Evolutionary conservation across 1,140 invertebrate species (phyloP).

Genomic region (Daktulosphaira vitifoliae): DNA sequence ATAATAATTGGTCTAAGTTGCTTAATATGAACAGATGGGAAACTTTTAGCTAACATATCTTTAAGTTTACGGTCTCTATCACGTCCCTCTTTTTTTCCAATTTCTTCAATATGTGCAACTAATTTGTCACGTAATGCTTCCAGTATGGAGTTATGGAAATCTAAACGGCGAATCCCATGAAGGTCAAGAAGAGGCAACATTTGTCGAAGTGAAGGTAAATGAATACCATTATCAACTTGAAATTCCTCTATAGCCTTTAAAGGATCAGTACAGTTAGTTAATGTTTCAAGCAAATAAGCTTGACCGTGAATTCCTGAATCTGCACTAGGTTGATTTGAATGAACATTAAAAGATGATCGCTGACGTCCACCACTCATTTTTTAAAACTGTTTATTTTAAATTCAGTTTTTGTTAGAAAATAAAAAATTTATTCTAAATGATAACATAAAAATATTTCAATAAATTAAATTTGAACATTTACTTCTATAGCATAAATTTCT

Average conservation of each 20-base stretch:
- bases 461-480: too few relatives aligned
- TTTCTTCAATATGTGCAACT: slow-evolving; percentile 76
- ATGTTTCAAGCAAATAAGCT: slow-evolving; percentile 75
- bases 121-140: slow-evolving; percentile 83
- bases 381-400: background rate
- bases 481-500: too few relatives aligned
- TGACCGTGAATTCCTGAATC: slow-evolving; percentile 87
- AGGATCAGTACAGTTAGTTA: slow-evolving; percentile 93
- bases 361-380: slow-evolving; percentile 29
- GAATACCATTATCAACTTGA: slow-evolving; percentile 90
- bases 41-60: slow-evolving; percentile 84
- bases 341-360: slow-evolving; percentile 6
- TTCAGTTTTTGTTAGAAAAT: too few relatives aligned
- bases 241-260: slow-evolving; percentile 95
- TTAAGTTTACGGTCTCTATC: slow-evolving; percentile 81
- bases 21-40: slow-evolving; percentile 84
- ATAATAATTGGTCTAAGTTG: slow-evolving; percentile 91
- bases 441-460: too few relatives aligned
- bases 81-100: slow-evolving; percentile 64
- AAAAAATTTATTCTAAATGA: too few relatives aligned
- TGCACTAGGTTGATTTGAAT: slow-evolving; percentile 46
- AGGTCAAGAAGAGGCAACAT: slow-evolving; percentile 91
- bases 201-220: slow-evolving; percentile 82
- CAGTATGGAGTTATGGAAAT: slow-evolving; percentile 90
- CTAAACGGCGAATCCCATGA: slow-evolving; percentile 79